Base-by-base conservation (phyloP, 2,797 vertebrate species). In the Enteromius trimaculatus region DNA sequence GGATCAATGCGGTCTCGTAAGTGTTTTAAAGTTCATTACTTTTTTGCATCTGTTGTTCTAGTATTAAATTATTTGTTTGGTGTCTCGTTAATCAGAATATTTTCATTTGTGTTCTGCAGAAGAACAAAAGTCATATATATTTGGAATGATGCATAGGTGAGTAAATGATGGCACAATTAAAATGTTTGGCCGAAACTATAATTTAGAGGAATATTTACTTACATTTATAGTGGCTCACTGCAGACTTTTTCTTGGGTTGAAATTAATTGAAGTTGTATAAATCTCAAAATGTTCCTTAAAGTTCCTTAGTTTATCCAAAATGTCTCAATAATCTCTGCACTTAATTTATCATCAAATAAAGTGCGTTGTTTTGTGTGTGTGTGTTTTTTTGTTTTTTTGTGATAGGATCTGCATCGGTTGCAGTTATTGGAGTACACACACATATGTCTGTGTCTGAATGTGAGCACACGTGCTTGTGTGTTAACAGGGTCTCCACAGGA, bases 401-500 rank as follows among this genome's bases (percentile, higher is more conserved):
- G 17, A 26, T n/a, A 53, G 75, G 77, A 66, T n/a, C 65, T 65
- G 60, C 62, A 79, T 19, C 6, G 62, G 6, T 79, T 79, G 77
- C 77, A 77, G 47, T 75, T 78, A 39, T 47, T 74, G 47, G 47
- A 66, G 47, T 76, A 58, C 47, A 47, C 37, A 66, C 62, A 21
- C 78, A 75, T 84, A 80, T 84, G 77, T 84, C 47, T 75, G 55
- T 60, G 64, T 83, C 64, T 83, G 81, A 79, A 68, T 75, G 71
- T 81, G 78, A 68, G 39, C 74, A 69, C 79, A 81, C 72, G 53
- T 85, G 79, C 55, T 69, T 81, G 55, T 77, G 79, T 70, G 79
- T 77, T 80, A 85, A 81, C 78, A 74, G 76, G 75, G 80, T 74
- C 84, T 86, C 84, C 80, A 82, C 80, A 79, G 80, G 80, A 79